Percentiles rank a stretch among this genome's conserved stretches.
Conservation (phyloP, 1,140 invertebrate genomes). For the Trichonephila clavata region DNA sequence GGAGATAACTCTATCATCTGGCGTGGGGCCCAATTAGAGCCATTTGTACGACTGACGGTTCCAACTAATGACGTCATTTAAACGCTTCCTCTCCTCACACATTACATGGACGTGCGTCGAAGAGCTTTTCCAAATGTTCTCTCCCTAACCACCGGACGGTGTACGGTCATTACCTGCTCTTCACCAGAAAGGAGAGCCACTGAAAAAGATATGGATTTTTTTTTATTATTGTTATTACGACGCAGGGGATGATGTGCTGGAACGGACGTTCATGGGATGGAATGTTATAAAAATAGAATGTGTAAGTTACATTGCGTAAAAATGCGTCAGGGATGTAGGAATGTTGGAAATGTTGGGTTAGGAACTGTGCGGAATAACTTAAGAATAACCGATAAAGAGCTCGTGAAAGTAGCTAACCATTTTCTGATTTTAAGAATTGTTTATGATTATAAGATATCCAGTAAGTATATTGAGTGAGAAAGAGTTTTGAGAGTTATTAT, state of each 20-base stretch:
- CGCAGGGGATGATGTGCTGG: not conserved
- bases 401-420: too few relatives aligned
- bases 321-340: not conserved
- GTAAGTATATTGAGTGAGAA: too few relatives aligned
- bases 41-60: conserved; percentile 58
- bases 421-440: too few relatives aligned
- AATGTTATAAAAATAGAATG: not conserved
- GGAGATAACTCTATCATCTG: conserved; percentile 70
- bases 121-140: not conserved
- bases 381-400: not conserved
- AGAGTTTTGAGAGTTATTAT: too few relatives aligned
- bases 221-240: not conserved
- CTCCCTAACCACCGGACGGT: not conserved
- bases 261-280: not conserved
- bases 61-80: conserved; percentile 59
- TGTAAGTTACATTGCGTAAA: not conserved
- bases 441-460: too few relatives aligned
- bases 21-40: conserved; percentile 66
- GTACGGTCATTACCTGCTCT: not conserved
- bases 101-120: not conserved
- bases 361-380: too few relatives aligned
- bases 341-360: too few relatives aligned
- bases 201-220: conserved; percentile 27
- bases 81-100: not conserved
- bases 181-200: not conserved